Conservation (phyloP, 2,797 vertebrate genomes). For the Astyanax mexicanus region DNA sequence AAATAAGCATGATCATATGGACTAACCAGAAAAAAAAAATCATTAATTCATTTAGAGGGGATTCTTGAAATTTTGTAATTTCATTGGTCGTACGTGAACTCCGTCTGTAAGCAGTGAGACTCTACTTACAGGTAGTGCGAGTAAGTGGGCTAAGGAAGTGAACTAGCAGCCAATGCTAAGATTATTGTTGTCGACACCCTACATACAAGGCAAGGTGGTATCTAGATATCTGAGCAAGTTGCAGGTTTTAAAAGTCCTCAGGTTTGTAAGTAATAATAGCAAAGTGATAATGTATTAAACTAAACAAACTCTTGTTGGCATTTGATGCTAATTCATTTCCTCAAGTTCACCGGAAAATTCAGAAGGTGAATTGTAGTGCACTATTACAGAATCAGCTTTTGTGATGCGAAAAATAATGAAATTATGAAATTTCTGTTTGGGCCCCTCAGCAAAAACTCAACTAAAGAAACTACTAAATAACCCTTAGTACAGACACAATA, state of each 20-base stretch:
- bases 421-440: conserved; percentile 11
- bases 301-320: too few species aligned
- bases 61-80: conserved; percentile 9
- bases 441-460: background rate
- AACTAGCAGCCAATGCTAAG: conserved; percentile 10
- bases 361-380: conserved; percentile 22
- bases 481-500: background rate
- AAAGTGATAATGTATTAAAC: too few species aligned
- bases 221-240: too few species aligned
- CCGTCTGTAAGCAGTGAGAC: background rate
- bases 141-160: background rate
- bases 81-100: background rate
- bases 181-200: too few species aligned
- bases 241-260: too few species aligned
- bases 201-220: too few species aligned
- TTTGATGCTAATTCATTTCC: conserved; percentile 3
- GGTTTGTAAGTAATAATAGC: too few species aligned
- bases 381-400: background rate
- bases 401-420: background rate
- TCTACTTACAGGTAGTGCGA: conserved; percentile 4
- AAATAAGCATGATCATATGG: background rate
- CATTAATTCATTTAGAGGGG: background rate
- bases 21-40: background rate
- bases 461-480: background rate
- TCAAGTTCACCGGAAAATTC: conserved; percentile 2